Evolutionary conservation across 1,140 invertebrate species (phyloP), one percentile per base, ranked within the genome.

Genomic region (Mizuhopecten yessoensis): DNA sequence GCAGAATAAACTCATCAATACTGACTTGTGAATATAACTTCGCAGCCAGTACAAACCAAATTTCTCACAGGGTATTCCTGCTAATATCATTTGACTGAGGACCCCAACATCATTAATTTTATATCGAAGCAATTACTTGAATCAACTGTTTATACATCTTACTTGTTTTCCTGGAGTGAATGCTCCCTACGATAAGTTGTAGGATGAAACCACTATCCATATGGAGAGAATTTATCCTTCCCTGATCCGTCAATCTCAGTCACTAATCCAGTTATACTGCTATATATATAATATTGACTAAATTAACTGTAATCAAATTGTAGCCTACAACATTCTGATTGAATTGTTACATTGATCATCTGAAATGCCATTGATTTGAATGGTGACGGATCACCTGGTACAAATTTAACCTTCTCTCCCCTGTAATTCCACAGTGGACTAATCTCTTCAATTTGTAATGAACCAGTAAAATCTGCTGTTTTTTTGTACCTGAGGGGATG

Each of bases 111-210:
- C n/a, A n/a, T n/a, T n/a, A n/a, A n/a, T n/a, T n/a, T n/a, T n/a
- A n/a, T n/a, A n/a, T n/a, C n/a, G n/a, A n/a, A n/a, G n/a, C n/a
- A n/a, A n/a, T n/a, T n/a, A n/a, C n/a, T n/a, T n/a, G n/a, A n/a
- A n/a, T n/a, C n/a, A n/a, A n/a, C n/a, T n/a, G n/a, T n/a, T n/a
- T n/a, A n/a, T n/a, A n/a, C n/a, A n/a, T 75, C 57, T 75, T 75
- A 75, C 57, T 75, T 75, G 57, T 75, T 75, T 75, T 75, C 17
- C 57, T 75, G 23, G 57, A 75, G 57, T 75, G 57, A 75, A 75
- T 75, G n/a, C 29, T 75, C 5, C 57, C 57, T 2, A 75, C 57
- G 29, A 75, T 75, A 0, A 75, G n/a, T 29, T 75, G 57, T 75
- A 75, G n/a, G 57, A 75, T n/a, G 23, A 29, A 29, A 5, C n/a